Base-by-base conservation (phyloP, 2,797 vertebrate species). In the Oreortyx pictus region DNA sequence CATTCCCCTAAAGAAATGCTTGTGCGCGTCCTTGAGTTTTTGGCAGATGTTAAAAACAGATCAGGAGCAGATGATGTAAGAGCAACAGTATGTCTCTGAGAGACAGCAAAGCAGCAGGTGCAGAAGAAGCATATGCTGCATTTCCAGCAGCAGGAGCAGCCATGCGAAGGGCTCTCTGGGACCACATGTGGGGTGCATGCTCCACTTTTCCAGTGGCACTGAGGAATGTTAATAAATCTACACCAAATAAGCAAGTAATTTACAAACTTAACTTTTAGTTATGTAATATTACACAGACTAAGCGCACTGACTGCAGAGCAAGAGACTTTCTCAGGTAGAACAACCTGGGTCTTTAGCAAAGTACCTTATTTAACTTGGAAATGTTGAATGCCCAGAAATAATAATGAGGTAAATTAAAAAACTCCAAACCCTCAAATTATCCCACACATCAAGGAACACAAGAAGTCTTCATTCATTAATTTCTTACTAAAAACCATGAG, bases 61-160 rank as follows among this genome's bases (percentile, higher is more conserved):
- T 86, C 75, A 91, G 85, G 35, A 93, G 70, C 92, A 95, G 94
- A 94, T 93, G 88, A 95, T 82, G 46, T 43, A 88, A 88, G 37
- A 95, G 77, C 81, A 92, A 27, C 91, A 96, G 37, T 49, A 60
- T 75, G 87, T 83, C 75, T 78, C 93, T 56, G 71, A 85, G 78
- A 78, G 89, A 50, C 22, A 54, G 72, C 73, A 80, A 76, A 90
- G 88, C 80, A 96, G 90, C 94, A 97, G 96, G 96, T 96, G 96
- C 91, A 94, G 72, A 50, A 89, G 62, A 24, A 90, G 17, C 92
- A 86, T 92, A 90, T 88, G 95, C 89, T 86, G 81, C 61, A 82
- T 89, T 92, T 80, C 81, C 91, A 82, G 71, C 75, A 80, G 79
- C 79, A 89, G 89, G 64, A 90, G 86, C 65, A 50, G 60, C 43